phyloP scores from a whole-genome alignment of 2,113 vertebrate species.

The Gymnobelideus leadbeateri region DNA sequence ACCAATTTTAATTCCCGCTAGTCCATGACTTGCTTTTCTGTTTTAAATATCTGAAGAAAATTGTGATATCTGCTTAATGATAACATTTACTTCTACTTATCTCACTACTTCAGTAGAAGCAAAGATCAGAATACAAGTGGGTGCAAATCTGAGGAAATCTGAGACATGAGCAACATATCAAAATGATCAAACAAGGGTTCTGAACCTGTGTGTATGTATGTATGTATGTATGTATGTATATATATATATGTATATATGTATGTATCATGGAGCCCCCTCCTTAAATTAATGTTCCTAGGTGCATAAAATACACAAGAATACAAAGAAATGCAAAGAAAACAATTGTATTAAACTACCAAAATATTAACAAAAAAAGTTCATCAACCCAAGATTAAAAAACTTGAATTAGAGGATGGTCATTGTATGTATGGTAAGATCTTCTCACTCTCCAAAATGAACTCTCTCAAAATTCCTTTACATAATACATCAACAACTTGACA shows the following conservation, averaged over 20 bases:
- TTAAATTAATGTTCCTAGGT: not conserved
- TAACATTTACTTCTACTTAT: not conserved
- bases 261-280: not conserved
- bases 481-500: not conserved
- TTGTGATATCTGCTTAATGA: not conserved
- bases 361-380: not conserved
- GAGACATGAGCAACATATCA: too few relatives aligned
- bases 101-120: not conserved
- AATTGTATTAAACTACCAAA: not conserved
- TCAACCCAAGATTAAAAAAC: not conserved
- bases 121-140: not conserved
- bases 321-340: not conserved
- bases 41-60: not conserved
- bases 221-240: too few relatives aligned
- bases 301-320: not conserved
- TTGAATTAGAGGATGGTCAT: not conserved
- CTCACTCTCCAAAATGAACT: not conserved
- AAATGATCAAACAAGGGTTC: too few relatives aligned
- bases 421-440: not conserved
- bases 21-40: not conserved
- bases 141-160: not conserved
- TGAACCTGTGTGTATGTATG: too few relatives aligned
- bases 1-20: not conserved
- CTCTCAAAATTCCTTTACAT: not conserved
- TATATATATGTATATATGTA: too few relatives aligned